Conservation (phyloP, 2,888 invertebrate genomes). For the Spisula subtruncata region DNA sequence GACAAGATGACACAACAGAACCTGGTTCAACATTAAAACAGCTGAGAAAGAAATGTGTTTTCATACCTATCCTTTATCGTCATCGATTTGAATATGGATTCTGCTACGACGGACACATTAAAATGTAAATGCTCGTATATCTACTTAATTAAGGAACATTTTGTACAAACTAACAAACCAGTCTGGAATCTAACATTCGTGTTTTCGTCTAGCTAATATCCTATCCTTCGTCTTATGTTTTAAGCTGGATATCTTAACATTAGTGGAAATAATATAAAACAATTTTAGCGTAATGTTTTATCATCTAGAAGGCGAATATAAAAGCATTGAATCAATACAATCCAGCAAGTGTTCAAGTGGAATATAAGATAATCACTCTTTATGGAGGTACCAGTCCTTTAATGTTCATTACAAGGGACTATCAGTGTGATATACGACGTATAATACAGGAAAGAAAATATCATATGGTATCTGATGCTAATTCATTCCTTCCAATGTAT, state of each 20-base stretch:
- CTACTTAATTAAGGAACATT: too few species aligned
- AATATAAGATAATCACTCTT: slow-evolving; percentile 13
- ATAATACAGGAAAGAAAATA: background rate
- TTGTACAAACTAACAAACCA: too few species aligned
- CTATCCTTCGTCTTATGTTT: background rate
- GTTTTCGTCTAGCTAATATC: background rate
- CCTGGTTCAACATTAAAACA: too few species aligned
- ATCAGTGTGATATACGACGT: background rate
- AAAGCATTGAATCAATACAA: background rate
- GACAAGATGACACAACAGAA: too few species aligned
- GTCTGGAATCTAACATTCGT: too few species aligned
- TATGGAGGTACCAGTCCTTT: slow-evolving; percentile 5
- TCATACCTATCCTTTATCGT: too few species aligned
- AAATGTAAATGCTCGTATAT: too few species aligned
- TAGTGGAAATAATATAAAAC: background rate
- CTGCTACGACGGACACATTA: too few species aligned
- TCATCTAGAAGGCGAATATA: slow-evolving; percentile 8
- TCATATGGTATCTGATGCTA: background rate
- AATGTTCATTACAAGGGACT: slow-evolving; percentile 19
- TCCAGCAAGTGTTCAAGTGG: slow-evolving; percentile 1
- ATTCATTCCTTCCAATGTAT: background rate
- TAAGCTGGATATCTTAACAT: background rate
- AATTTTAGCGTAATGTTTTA: slow-evolving; percentile 14
- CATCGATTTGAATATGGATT: too few species aligned
- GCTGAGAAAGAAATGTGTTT: too few species aligned